Conservation (phyloP, 1,140 invertebrate species). For the Orussus abietinus region DNA sequence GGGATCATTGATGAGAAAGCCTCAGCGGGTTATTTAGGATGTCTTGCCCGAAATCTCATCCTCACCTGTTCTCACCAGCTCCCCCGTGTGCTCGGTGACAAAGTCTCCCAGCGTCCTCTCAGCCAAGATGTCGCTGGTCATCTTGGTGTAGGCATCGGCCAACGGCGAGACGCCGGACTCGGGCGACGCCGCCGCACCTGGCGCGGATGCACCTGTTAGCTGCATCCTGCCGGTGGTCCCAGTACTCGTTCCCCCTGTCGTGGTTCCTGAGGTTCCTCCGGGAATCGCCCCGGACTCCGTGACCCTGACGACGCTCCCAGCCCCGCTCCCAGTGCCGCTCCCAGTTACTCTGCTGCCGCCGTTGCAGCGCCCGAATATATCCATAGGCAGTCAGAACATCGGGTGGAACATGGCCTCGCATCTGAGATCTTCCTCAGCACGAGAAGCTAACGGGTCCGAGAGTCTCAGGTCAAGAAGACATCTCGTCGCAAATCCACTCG, state of each 20-base stretch:
- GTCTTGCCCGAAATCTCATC: slow-evolving; percentile 1
- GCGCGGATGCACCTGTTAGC: slow-evolving; percentile 50
- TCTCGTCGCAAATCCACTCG: no score
- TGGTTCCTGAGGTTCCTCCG: slow-evolving; percentile 24
- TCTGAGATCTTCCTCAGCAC: no score
- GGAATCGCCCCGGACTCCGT: slow-evolving; percentile 20
- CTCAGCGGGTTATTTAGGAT: not conserved
- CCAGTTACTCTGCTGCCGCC: slow-evolving; percentile 40
- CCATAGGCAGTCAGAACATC: slow-evolving; percentile 52
- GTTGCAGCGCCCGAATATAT: slow-evolving; percentile 54
- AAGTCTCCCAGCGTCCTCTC: slow-evolving; percentile 86
- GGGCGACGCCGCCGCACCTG: slow-evolving; percentile 50
- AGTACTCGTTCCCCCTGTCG: slow-evolving; percentile 24
- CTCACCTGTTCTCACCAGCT: slow-evolving; percentile 83
- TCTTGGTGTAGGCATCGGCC: slow-evolving; percentile 82
- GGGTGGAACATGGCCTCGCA: slow-evolving; percentile 44
- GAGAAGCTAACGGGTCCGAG: no score
- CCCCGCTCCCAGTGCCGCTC: slow-evolving; percentile 29
- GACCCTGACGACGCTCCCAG: slow-evolving; percentile 20
- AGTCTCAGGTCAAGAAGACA: no score
- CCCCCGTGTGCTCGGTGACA: slow-evolving; percentile 86
- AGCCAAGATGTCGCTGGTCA: slow-evolving; percentile 82
- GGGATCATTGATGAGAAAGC: not conserved
- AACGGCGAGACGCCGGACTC: slow-evolving; percentile 56
- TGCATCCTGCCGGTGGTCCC: slow-evolving; percentile 45